Conservation (phyloP, 2,797 vertebrate species). For the Diceros bicornis region DNA sequence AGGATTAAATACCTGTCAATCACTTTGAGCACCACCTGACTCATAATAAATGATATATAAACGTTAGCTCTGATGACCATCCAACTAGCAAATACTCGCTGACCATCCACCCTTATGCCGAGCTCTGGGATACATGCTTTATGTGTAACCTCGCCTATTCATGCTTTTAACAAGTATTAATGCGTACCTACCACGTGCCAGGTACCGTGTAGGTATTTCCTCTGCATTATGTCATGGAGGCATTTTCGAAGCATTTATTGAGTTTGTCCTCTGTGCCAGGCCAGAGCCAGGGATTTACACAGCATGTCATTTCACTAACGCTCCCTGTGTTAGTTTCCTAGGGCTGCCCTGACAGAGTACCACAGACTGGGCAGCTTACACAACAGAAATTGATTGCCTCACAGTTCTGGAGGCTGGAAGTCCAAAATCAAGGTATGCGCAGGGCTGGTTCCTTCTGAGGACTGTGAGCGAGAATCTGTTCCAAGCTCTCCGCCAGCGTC, state of each 20-base stretch:
- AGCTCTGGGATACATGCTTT: not conserved
- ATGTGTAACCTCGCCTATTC: not conserved
- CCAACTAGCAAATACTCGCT: not conserved
- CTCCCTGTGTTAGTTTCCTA: not conserved
- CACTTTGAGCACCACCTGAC: not conserved
- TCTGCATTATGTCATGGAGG: not conserved
- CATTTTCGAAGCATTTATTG: not conserved
- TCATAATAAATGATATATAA: not conserved
- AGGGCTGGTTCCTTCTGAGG: not conserved
- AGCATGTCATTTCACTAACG: not conserved
- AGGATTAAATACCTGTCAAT: not conserved
- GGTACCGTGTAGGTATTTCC: not conserved
- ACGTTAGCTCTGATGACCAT: not conserved
- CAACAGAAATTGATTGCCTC: not conserved
- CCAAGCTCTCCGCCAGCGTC: not conserved
- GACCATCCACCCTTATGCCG: not conserved
- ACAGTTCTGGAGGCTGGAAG: not conserved
- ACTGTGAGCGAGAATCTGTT: rapidly evolving
- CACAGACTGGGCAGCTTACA: not conserved
- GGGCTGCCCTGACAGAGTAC: not conserved
- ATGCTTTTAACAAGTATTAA: not conserved
- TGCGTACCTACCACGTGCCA: not conserved
- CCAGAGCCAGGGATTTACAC: not conserved
- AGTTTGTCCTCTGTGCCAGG: not conserved
- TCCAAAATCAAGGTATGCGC: not conserved